phyloP scores from a whole-genome alignment of 2,888 invertebrate species.

The Bellardia bayeri region DNA sequence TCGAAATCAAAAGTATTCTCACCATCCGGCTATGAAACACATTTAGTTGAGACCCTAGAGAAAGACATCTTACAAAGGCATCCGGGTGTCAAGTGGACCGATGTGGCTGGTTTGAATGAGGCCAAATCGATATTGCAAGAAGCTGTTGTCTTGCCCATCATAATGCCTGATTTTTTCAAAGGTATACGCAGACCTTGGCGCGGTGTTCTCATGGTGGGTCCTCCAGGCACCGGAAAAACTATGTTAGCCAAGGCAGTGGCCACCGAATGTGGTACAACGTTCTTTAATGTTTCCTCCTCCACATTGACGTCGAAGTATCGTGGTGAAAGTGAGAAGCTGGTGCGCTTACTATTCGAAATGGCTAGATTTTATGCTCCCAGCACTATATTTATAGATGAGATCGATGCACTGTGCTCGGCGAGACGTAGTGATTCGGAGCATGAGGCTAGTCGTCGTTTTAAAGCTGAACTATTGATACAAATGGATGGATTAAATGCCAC shows the following conservation, averaged over 20 bases:
- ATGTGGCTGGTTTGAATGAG: conserved; percentile 90
- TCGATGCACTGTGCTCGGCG: conserved; percentile 93
- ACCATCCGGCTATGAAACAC: conserved; percentile 89
- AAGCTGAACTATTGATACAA: conserved; percentile 94
- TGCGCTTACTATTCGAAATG: conserved; percentile 94
- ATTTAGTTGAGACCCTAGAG: conserved; percentile 92
- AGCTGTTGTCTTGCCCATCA: conserved; percentile 93
- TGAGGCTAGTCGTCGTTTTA: conserved; percentile 93
- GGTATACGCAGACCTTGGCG: conserved; percentile 93
- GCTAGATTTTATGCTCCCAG: conserved; percentile 94
- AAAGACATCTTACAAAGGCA: conserved; percentile 93
- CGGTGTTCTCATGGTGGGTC: conserved; percentile 84
- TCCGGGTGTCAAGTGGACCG: conserved; percentile 92
- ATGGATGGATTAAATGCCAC: conserved; percentile 93
- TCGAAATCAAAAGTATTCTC: conserved; percentile 83
- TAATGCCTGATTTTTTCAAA: conserved; percentile 95
- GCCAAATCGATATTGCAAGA: conserved; percentile 92
- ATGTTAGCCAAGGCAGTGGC: conserved; percentile 94
- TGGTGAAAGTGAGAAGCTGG: conserved; percentile 96
- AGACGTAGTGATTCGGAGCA: conserved; percentile 94
- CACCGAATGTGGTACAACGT: conserved; percentile 94
- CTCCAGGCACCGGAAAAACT: conserved; percentile 91
- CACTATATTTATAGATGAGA: conserved; percentile 96
- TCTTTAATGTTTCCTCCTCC: conserved; percentile 94
- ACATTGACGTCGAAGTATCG: conserved; percentile 94